phyloP scores from a whole-genome alignment of 2,113 vertebrate species.

The Euleptes europaea region DNA sequence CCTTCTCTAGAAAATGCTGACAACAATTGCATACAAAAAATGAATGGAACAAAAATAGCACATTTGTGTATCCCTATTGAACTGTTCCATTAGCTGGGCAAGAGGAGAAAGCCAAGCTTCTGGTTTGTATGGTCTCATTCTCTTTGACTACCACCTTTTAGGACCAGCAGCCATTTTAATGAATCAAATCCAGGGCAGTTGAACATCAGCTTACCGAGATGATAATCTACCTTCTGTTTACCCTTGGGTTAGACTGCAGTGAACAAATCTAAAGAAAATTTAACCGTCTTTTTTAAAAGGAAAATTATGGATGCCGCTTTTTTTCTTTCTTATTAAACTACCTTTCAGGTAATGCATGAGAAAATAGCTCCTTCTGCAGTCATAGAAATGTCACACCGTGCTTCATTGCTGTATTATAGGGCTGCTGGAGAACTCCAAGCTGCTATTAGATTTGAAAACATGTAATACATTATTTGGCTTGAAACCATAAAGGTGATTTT shows the following conservation, averaged over 20 bases:
- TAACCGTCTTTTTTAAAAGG: neutral
- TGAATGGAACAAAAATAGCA: no score
- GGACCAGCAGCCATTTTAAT: no score
- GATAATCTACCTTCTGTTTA: neutral
- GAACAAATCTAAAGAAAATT: neutral
- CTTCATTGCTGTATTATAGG: constrained; percentile 24
- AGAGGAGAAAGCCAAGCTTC: no score
- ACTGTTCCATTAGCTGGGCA: no score
- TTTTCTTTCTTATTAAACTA: neutral
- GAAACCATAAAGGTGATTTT: constrained; percentile 70
- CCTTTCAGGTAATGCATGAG: neutral
- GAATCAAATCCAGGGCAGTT: no score
- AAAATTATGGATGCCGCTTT: constrained; percentile 7
- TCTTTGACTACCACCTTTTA: no score
- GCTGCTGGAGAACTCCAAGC: constrained; percentile 13
- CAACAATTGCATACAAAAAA: no score
- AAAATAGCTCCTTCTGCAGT: neutral
- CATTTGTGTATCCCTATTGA: no score
- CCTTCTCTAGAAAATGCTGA: no score
- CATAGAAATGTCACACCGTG: constrained; percentile 15
- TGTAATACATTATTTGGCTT: constrained; percentile 54
- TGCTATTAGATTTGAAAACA: constrained; percentile 28
- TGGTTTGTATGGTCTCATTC: no score
- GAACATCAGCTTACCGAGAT: no score
- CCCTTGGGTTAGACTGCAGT: constrained; percentile 4